Percentiles rank a stretch among this genome's conserved stretches.
phyloP scores from a whole-genome alignment of 2,797 vertebrate species.

The Falco columbarius region DNA sequence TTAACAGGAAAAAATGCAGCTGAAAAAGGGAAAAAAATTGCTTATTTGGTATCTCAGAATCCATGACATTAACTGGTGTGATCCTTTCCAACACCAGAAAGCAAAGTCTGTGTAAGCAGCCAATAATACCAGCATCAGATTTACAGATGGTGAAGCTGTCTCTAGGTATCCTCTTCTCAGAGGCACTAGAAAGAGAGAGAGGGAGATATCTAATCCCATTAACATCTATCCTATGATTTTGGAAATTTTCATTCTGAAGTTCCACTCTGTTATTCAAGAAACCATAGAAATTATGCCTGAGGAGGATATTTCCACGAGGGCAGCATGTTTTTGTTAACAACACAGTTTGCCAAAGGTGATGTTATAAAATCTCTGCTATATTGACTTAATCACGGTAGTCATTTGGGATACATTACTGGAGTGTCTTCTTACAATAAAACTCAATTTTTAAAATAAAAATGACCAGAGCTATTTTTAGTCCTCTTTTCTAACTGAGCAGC shows the following conservation, averaged over 20 bases:
- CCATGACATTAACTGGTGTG: background rate
- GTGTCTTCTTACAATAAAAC: background rate
- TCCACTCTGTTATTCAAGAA: background rate
- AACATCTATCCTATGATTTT: background rate
- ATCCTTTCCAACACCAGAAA: background rate
- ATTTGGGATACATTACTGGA: background rate
- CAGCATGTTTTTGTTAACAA: background rate
- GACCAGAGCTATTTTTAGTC: conserved; percentile 16
- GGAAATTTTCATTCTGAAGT: background rate
- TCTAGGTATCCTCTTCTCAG: background rate
- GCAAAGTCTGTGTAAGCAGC: background rate
- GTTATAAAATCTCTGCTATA: background rate
- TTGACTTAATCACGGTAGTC: background rate
- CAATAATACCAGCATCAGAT: background rate
- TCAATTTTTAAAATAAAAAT: conserved; percentile 17
- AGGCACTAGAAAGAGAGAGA: no score
- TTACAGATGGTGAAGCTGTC: background rate
- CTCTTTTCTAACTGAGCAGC: background rate
- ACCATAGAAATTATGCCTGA: background rate
- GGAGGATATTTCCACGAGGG: background rate
- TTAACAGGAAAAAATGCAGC: background rate
- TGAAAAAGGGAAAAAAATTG: background rate
- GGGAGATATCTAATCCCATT: background rate
- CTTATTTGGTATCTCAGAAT: background rate
- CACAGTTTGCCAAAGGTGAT: background rate